phyloP scores from a whole-genome alignment of 1,140 invertebrate genomes.

The Drosophila subpulchrella region DNA sequence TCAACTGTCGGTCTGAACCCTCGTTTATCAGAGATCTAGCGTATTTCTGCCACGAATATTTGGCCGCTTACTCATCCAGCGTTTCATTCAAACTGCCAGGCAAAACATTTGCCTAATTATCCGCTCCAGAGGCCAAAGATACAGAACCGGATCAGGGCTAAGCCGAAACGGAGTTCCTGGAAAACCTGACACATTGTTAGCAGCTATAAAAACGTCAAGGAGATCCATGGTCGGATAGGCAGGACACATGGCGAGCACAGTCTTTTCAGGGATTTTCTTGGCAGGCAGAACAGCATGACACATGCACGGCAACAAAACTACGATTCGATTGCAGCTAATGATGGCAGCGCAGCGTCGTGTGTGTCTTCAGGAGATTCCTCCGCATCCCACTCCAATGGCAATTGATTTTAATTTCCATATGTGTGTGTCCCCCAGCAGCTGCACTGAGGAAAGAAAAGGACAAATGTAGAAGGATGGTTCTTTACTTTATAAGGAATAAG shows the following conservation, averaged over 20 bases:
- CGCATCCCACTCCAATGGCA: slow-evolving; percentile 35
- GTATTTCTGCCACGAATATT: slow-evolving; percentile 46
- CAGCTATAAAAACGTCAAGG: slow-evolving; percentile 77
- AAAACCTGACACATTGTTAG: slow-evolving; percentile 77
- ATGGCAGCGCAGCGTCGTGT: slow-evolving; percentile 38
- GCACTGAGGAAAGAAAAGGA: background rate
- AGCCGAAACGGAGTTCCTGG: slow-evolving; percentile 55
- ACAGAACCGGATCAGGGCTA: slow-evolving; percentile 14
- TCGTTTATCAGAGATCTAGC: slow-evolving; percentile 40
- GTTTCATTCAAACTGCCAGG: slow-evolving; percentile 37
- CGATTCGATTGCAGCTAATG: slow-evolving; percentile 42
- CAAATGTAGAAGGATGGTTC: no score
- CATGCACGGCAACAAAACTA: slow-evolving; percentile 40
- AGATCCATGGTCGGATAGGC: slow-evolving; percentile 38
- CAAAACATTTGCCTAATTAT: slow-evolving; percentile 52
- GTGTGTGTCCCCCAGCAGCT: slow-evolving; percentile 12
- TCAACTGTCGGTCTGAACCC: slow-evolving; percentile 7
- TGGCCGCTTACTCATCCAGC: slow-evolving; percentile 32
- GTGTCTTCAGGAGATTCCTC: slow-evolving; percentile 38
- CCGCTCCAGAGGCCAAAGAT: slow-evolving; percentile 29
- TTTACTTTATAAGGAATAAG: no score
- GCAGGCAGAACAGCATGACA: slow-evolving; percentile 64
- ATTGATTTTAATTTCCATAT: slow-evolving; percentile 52
- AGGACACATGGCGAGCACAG: slow-evolving; percentile 64
- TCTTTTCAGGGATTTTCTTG: slow-evolving; percentile 63